Base-by-base conservation (phyloP, 2,113 vertebrate species). In the Serinus canaria region DNA sequence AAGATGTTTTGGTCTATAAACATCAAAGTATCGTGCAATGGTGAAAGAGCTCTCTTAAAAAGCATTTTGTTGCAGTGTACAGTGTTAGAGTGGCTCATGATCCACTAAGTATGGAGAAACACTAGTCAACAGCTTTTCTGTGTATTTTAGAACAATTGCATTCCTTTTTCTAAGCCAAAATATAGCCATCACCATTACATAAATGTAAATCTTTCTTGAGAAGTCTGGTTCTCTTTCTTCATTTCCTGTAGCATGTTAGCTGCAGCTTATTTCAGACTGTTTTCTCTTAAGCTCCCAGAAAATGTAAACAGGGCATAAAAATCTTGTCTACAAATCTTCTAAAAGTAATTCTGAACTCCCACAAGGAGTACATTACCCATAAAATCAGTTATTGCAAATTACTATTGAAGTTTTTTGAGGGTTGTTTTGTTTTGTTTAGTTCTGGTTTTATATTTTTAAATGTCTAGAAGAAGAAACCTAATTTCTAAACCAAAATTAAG, bases 251-350 rank as follows among this genome's bases (percentile, higher is more conserved):
- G 52, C 82, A 56, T 89, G 69, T 75, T 92, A 87, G 44, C 88
- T 90, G 49, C 64, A 78, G 83, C 44, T 93, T 92, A 37, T 60
- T 94, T 93, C 90, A 82, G 73, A 74, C 41, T 95, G 60, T 90
- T 97, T 96, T 86, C 83, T 83, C 75, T 83, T 67, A 75, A 92
- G 30, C 41, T 90, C 44, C 33, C 60, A 86, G 83, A 95, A 95
- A 90, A 96, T 78, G 79, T 96, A 96, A 96, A 93, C 92, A 95
- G 35, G 76, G 35, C 64, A 83, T 60, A 86, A 90, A 96, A 95
- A 83, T 78, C n/a, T n/a, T 88, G 47, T 69, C 88, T 82, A 49
- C 79, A 88, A 68, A 88, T 93, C 77, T 89, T 89, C 41, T 35
- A 78, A 53, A 53, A 77, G 88, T 90, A 27, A 52, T 72, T 81